Conservation (phyloP, 2,888 invertebrate genomes). For the Volucella inanis region DNA sequence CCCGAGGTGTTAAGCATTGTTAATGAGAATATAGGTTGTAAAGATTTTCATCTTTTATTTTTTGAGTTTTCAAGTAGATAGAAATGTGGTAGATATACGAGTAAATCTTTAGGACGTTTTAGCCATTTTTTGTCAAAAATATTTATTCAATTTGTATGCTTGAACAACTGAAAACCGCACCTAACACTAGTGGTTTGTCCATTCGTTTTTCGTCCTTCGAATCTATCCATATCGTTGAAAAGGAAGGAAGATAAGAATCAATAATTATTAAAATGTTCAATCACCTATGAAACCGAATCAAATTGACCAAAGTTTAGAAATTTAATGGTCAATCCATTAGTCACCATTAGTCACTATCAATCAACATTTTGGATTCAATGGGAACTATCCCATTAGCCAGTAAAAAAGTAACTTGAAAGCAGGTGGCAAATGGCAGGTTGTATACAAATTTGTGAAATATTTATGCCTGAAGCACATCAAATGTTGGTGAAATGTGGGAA, state of each 20-base stretch:
- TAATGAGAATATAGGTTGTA: too few species aligned
- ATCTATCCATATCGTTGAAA: not conserved
- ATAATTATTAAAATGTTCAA: conserved; percentile 20
- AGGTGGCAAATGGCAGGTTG: conserved; percentile 5
- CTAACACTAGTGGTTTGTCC: too few species aligned
- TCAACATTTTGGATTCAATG: conserved; percentile 21
- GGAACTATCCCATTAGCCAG: not conserved
- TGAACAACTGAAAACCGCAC: too few species aligned
- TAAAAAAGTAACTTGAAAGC: not conserved
- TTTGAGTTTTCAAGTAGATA: too few species aligned
- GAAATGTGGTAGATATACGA: too few species aligned
- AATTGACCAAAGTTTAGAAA: conserved; percentile 31
- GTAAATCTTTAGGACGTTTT: too few species aligned
- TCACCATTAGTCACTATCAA: conserved; percentile 44
- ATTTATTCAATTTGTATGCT: too few species aligned
- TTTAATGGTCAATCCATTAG: conserved; percentile 17
- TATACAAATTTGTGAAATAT: not conserved
- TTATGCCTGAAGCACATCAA: too few species aligned
- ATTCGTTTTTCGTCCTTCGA: not conserved
- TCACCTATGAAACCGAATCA: conserved; percentile 10
- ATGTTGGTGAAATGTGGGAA: too few species aligned
- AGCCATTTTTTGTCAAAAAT: too few species aligned
- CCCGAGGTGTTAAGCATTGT: conserved; percentile 12
- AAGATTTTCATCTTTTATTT: too few species aligned
- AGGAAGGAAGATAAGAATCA: not conserved